A percentile compares a stretch with the other conserved stretches of the same genome.
These are phyloP conservation scores for Drusus annulatus DNA, from an alignment of 1,140 invertebrate species.

Conservation along the genomic window DNA sequence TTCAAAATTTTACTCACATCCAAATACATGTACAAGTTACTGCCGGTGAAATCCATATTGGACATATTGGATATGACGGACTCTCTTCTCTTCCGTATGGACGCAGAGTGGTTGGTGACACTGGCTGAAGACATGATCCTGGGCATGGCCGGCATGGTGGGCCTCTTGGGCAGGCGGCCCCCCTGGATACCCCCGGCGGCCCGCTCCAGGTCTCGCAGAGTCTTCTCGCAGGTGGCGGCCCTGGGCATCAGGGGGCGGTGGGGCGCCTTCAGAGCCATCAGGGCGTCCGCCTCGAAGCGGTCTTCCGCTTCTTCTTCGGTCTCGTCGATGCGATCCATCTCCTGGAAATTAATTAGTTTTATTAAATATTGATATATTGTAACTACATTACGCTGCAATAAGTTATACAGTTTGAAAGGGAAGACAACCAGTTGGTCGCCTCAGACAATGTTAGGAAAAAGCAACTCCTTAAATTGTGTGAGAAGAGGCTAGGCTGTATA, in stretches of 20 bases:
- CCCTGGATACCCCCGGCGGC: constrained; percentile 52
- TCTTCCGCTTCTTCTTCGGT: constrained; percentile 72
- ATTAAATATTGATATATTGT: not conserved
- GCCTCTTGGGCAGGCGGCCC: constrained; percentile 64
- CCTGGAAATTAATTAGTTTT: constrained; percentile 62
- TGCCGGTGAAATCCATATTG: constrained; percentile 80
- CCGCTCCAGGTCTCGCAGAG: constrained; percentile 67
- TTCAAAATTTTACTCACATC: constrained; percentile 67
- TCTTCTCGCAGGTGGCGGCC: constrained; percentile 70
- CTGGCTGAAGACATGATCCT: constrained; percentile 71
- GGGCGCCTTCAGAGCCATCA: constrained; percentile 66
- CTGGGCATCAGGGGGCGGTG: constrained; percentile 64
- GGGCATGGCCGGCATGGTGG: constrained; percentile 70
- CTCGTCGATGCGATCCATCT: constrained; percentile 75
- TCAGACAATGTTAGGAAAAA: too few relatives aligned
- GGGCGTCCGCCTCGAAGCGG: constrained; percentile 68
- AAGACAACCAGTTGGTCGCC: too few relatives aligned
- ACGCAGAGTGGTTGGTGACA: constrained; percentile 64
- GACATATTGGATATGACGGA: constrained; percentile 81
- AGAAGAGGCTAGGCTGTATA: too few relatives aligned
- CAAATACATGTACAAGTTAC: constrained; percentile 77
- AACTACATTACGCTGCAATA: too few relatives aligned
- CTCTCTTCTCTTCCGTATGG: constrained; percentile 72
- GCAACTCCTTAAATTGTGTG: too few relatives aligned
- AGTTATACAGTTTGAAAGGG: too few relatives aligned